Conservation (phyloP, 2,113 vertebrate species). For the Pipra filicauda region DNA sequence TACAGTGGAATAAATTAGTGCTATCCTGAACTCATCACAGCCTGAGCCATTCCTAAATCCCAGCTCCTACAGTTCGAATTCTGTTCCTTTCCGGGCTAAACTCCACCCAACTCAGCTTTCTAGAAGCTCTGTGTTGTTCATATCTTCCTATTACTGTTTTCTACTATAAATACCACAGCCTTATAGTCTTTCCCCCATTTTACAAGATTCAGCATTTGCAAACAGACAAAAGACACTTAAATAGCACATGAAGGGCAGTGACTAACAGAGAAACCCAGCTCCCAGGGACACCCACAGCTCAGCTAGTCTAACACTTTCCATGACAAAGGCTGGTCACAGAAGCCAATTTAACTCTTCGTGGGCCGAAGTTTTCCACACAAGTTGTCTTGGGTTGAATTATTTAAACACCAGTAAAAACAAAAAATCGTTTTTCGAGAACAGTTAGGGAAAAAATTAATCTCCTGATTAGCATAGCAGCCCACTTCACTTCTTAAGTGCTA, state of each 20-base stretch:
- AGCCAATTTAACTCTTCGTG: not conserved
- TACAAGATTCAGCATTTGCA: not conserved
- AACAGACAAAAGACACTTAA: not conserved
- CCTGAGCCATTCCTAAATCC: not conserved
- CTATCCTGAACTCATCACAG: not conserved
- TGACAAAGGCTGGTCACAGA: not conserved
- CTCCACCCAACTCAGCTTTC: not conserved
- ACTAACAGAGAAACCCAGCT: slow-evolving; percentile 11
- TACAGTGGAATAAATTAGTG: not conserved
- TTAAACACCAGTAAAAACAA: not conserved
- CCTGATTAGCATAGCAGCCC: not conserved
- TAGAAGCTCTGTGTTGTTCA: not conserved
- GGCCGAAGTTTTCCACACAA: not conserved
- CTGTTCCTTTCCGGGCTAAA: not conserved
- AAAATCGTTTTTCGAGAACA: not conserved
- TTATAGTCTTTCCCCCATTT: not conserved
- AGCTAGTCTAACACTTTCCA: slow-evolving; percentile 46
- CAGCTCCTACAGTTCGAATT: not conserved
- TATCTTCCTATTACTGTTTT: not conserved
- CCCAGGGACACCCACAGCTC: slow-evolving; percentile 36
- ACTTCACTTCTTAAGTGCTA: not conserved
- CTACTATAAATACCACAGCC: not conserved
- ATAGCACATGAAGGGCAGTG: slow-evolving; percentile 20
- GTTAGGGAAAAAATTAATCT: not conserved
- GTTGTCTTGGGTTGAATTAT: not conserved